phyloP scores from a whole-genome alignment of 2,888 invertebrate species.

The Tethea ocularis region DNA sequence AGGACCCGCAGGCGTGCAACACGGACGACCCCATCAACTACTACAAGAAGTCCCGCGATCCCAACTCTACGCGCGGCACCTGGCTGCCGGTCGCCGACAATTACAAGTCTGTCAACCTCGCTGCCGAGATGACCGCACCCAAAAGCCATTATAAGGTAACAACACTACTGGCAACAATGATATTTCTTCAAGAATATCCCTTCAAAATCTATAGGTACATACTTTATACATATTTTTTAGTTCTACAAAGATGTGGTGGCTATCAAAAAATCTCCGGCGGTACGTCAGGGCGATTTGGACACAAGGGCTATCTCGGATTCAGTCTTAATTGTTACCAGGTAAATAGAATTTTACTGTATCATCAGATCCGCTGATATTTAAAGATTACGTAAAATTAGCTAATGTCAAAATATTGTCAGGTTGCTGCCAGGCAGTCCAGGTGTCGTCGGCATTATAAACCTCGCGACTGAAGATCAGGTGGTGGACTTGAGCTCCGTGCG shows the following conservation, averaged over 20 bases:
- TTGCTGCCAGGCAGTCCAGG: conserved; percentile 50
- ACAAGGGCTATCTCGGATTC: conserved; percentile 53
- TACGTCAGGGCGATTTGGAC: conserved; percentile 60
- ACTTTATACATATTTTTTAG: conserved; percentile 36
- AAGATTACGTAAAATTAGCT: too few relatives aligned
- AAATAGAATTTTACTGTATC: conserved; percentile 11
- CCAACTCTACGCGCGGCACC: conserved; percentile 83
- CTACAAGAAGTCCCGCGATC: conserved; percentile 84
- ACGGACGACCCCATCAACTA: conserved; percentile 85
- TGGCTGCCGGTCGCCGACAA: conserved; percentile 86
- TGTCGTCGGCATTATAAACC: conserved; percentile 72
- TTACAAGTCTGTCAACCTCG: conserved; percentile 84
- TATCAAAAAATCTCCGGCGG: conserved; percentile 62
- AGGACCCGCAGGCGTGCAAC: conserved; percentile 86
- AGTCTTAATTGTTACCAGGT: conserved; percentile 70
- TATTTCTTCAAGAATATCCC: too few relatives aligned
- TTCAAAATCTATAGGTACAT: too few relatives aligned
- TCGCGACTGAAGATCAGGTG: conserved; percentile 53
- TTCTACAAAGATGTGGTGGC: conserved; percentile 82
- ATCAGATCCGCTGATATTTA: too few relatives aligned
- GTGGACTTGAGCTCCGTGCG: conserved; percentile 58
- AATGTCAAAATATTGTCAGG: conserved; percentile 27
- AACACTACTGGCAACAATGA: too few relatives aligned
- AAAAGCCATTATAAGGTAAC: conserved; percentile 81
- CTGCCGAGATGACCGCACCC: conserved; percentile 59